Conservation (phyloP, 2,797 vertebrate genomes). For the Picus viridis region DNA sequence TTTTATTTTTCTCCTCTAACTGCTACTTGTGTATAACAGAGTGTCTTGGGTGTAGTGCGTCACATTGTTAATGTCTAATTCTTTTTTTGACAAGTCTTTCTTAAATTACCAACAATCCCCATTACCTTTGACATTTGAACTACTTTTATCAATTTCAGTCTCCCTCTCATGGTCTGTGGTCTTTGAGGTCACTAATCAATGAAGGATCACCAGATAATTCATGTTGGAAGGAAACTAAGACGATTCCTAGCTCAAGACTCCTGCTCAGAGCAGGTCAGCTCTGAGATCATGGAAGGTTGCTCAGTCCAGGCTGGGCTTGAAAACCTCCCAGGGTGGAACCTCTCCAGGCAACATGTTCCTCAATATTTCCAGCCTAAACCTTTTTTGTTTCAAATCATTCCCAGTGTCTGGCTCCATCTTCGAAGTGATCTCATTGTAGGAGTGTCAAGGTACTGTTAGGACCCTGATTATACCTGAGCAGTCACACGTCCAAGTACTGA, state of each 20-base stretch:
- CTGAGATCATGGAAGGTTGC: neutral
- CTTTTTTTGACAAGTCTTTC: neutral
- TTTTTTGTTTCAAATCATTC: neutral
- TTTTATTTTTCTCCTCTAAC: neutral
- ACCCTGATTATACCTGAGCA: neutral
- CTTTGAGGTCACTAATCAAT: neutral
- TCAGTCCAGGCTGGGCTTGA: neutral
- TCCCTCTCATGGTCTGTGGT: neutral
- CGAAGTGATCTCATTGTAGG: fast-evolving
- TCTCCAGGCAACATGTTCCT: neutral
- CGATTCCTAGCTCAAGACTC: neutral
- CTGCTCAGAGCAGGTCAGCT: neutral
- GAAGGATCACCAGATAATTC: neutral
- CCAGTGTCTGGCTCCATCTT: neutral
- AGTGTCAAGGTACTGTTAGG: neutral
- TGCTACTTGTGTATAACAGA: neutral
- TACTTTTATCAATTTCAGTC: neutral
- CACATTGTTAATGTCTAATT: neutral
- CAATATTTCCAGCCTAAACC: neutral
- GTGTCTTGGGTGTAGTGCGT: neutral
- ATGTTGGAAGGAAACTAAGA: neutral
- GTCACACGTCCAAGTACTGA: neutral
- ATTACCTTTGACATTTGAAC: neutral
- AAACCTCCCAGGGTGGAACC: neutral
- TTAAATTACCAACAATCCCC: neutral